Evolutionary conservation across 2,888 invertebrate species (phyloP).

Genomic region (Spilosoma lubricipeda): DNA sequence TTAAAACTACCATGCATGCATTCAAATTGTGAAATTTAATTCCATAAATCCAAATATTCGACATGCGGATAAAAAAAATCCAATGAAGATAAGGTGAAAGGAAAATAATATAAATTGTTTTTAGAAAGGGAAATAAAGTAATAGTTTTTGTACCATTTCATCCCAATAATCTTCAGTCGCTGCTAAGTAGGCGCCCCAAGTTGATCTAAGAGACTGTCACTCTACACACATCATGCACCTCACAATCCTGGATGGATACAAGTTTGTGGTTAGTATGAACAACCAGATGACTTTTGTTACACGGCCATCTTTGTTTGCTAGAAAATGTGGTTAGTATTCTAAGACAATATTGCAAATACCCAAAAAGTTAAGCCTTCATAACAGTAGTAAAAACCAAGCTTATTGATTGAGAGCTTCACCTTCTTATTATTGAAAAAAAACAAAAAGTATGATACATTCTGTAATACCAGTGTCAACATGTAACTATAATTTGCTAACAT

Average conservation of each 20-base stretch:
- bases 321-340: slow-evolving; percentile 26
- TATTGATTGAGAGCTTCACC: neutral
- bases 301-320: slow-evolving; percentile 40
- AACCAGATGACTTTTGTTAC: slow-evolving; percentile 45
- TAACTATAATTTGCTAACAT: neutral
- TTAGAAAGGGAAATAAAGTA: slow-evolving; percentile 48
- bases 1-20: slow-evolving; percentile 46
- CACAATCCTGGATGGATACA: slow-evolving; percentile 82
- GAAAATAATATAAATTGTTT: slow-evolving; percentile 9
- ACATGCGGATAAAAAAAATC: slow-evolving; percentile 30
- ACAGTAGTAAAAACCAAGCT: neutral
- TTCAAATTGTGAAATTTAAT: slow-evolving; percentile 36
- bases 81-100: slow-evolving; percentile 7
- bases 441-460: neutral
- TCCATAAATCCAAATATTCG: slow-evolving; percentile 24
- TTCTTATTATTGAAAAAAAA: too few relatives aligned
- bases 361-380: neutral
- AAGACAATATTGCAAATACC: neutral
- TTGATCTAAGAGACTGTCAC: slow-evolving; percentile 68
- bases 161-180: slow-evolving; percentile 78
- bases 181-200: slow-evolving; percentile 65
- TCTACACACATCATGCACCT: slow-evolving; percentile 81
- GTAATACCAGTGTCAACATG: neutral
- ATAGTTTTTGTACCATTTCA: slow-evolving; percentile 81
- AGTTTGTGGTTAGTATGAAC: slow-evolving; percentile 77